Base-by-base conservation (phyloP, 2,888 invertebrate species). In the Pyrocoelia pectoralis region DNA sequence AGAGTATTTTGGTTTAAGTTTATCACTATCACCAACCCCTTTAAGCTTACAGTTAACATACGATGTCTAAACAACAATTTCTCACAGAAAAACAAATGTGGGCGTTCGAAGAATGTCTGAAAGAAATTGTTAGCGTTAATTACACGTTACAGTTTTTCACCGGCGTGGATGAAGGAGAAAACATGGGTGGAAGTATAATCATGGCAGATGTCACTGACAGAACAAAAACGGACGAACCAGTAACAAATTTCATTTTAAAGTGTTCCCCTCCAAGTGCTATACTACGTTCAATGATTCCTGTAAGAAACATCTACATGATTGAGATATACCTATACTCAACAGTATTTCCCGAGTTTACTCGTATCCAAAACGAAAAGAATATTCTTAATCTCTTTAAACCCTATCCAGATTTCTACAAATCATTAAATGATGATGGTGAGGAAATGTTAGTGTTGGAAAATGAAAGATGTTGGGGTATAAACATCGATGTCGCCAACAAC, bases 311-410 rank as follows among this genome's bases (percentile, higher is more conserved):
- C 1, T 78, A 73, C 60, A 29, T 55, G 4, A 58, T 74, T n/a
- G 78, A 78, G 66, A 67, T 70, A 3, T 70, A 68, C 51, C 28
- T 75, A 8, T 78, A 78, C 63, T 58, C 66, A 12, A 49, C 55
- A 1, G 61, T 78, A 10, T 68, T 77, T 28, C 61, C 70, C 1
- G 60, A 58, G 8, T 72, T 74, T 38, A 17, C 56, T 13, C 38
- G 66, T 52, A 63, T 75, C 55, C 71, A 74, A 66, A 17, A 67
- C 10, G 72, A 72, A 38, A 52, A 48, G 28, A 24, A 56, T 12
- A 56, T 71, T 12, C 28, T 58, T 2, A 53, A 66, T 5, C 56
- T 52, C 1, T 70, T 73, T 57, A 52, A 55, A 4, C 56, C 56
- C 2, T 65, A 55, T 15, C 60, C 73, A 1, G 24, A 49, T 18